A percentile compares a stretch with the other conserved stretches of the same genome.
phyloP scores from a whole-genome alignment of 2,113 vertebrate genomes.

The Dolichallabes microphthalmus region DNA sequence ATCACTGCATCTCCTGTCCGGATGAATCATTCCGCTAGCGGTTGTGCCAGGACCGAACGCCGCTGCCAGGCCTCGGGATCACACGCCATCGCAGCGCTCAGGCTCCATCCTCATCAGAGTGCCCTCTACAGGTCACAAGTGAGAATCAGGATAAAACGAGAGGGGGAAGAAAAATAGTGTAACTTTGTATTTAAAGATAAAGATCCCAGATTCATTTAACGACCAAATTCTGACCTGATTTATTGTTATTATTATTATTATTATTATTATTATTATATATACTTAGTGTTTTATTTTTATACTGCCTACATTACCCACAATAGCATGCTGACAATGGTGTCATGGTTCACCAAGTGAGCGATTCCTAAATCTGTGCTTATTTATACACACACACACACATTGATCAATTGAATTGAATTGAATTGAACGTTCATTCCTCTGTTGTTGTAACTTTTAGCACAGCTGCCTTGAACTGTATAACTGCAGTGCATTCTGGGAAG shows the following conservation, averaged over 20 bases:
- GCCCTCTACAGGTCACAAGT: constrained; percentile 8
- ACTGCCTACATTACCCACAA: not conserved
- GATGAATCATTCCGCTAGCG: constrained; percentile 69
- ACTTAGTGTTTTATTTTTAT: not conserved
- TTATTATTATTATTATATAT: not conserved
- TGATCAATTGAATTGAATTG: no score
- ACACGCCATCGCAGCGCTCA: constrained; percentile 66
- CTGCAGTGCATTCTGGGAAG: not conserved
- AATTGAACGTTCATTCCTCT: not conserved
- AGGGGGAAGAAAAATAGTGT: not conserved
- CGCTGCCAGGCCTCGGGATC: constrained; percentile 66
- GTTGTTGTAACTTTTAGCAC: not conserved
- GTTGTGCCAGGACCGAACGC: constrained; percentile 58
- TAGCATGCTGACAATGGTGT: not conserved
- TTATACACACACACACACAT: not conserved
- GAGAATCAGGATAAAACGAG: not conserved
- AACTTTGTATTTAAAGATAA: no score
- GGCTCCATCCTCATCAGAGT: constrained; percentile 19
- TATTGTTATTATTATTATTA: no score
- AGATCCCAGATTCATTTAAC: not conserved
- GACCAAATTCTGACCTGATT: not conserved
- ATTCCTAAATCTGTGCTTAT: not conserved
- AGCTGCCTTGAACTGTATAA: no score
- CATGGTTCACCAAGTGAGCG: not conserved
- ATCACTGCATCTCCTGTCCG: constrained; percentile 54